A percentile compares a stretch with the other conserved stretches of the same genome.
Evolutionary conservation across 2,888 invertebrate species (phyloP).

Genomic region (Chironomus riparius): DNA sequence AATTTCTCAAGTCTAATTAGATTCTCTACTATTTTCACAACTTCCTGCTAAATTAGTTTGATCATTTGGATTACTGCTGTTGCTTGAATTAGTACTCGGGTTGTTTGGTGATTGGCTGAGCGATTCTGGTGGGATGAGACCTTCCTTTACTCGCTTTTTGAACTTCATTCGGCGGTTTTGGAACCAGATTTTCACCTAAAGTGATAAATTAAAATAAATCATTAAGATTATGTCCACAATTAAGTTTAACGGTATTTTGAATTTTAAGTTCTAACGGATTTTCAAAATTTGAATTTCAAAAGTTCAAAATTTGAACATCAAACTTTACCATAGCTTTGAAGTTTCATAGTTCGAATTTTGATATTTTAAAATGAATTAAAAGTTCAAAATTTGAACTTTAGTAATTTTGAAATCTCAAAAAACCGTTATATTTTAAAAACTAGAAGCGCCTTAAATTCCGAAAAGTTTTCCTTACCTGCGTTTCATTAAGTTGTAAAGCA

Average conservation of each 20-base stretch:
- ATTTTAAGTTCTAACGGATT: neutral
- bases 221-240: no score
- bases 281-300: neutral
- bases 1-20: constrained; percentile 42
- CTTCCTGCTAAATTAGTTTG: constrained; percentile 43
- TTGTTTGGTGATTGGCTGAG: constrained; percentile 44
- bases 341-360: neutral
- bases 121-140: constrained; percentile 59
- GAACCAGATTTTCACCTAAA: constrained; percentile 88
- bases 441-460: no score
- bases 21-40: constrained; percentile 65
- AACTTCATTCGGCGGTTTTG: constrained; percentile 98
- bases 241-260: neutral
- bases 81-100: constrained; percentile 27
- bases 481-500: constrained; percentile 91
- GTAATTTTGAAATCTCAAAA: neutral
- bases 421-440: neutral
- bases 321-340: no score
- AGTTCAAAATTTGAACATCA: no score
- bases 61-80: constrained; percentile 27
- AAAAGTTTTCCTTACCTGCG: constrained; percentile 50
- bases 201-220: no score
- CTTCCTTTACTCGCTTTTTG: constrained; percentile 93
- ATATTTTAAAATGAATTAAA: no score
- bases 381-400: no score